Percentiles rank a stretch among this genome's conserved stretches.
Conservation (phyloP, 2,797 vertebrate species). For the Silurus aristotelis region DNA sequence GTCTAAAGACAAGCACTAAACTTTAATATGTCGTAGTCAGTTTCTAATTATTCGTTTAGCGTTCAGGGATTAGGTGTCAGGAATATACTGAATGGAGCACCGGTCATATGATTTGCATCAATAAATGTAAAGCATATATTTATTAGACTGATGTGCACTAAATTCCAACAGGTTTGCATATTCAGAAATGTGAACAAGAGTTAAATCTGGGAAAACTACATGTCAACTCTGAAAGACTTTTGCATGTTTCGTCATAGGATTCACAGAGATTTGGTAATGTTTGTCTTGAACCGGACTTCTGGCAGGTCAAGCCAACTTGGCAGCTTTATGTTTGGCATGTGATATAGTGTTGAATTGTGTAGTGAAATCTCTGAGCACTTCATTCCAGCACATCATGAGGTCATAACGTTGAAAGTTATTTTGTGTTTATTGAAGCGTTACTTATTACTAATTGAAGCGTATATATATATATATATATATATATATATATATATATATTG, state of each 20-base stretch:
- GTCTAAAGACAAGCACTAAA: neutral
- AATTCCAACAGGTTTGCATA: constrained; percentile 9
- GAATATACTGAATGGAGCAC: neutral
- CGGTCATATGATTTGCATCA: neutral
- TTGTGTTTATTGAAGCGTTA: neutral
- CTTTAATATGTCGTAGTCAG: neutral
- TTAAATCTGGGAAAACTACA: constrained; percentile 54
- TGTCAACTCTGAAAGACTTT: neutral
- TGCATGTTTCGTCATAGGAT: constrained; percentile 26
- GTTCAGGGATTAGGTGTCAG: neutral
- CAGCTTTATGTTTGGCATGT: constrained; percentile 82
- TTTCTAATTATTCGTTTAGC: neutral
- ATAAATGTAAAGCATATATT: no score
- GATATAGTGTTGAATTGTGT: constrained; percentile 71
- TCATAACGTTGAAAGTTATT: constrained; percentile 9
- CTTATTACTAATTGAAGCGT: no score
- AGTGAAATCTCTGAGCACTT: neutral
- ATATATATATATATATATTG: neutral
- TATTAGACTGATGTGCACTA: neutral
- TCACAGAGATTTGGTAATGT: constrained; percentile 28
- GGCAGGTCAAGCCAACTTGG: constrained; percentile 81
- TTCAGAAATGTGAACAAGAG: neutral
- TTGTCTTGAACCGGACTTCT: constrained; percentile 78
- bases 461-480: no score
- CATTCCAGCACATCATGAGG: constrained; percentile 16